Conservation (phyloP, 2,888 invertebrate genomes). For the Amiota mariae region DNA sequence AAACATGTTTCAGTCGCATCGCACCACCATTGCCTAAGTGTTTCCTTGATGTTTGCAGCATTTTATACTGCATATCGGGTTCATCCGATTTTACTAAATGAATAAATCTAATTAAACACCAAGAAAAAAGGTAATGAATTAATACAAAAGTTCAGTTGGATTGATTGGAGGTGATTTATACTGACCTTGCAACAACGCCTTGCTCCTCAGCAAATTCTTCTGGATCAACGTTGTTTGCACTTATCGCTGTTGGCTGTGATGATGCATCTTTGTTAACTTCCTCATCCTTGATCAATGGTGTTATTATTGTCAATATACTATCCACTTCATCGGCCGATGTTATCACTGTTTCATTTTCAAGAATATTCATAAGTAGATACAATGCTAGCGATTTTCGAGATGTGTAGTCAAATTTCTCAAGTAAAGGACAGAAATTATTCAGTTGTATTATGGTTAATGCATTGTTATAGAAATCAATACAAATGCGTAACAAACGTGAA, state of each 20-base stretch:
- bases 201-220: conserved; percentile 99
- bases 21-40: conserved; percentile 93
- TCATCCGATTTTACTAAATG: conserved; percentile 87
- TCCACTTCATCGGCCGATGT: conserved; percentile 92
- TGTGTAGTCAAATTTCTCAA: conserved; percentile 90
- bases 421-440: conserved; percentile 88
- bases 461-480: conserved; percentile 95
- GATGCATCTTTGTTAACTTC: conserved; percentile 77
- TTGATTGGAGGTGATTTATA: not conserved
- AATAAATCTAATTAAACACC: conserved; percentile 77
- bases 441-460: conserved; percentile 89
- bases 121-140: not conserved
- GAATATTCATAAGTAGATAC: conserved; percentile 90
- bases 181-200: conserved; percentile 85
- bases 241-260: conserved; percentile 36
- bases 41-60: conserved; percentile 90
- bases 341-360: conserved; percentile 91
- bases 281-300: conserved; percentile 90
- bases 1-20: conserved; percentile 88
- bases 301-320: conserved; percentile 84
- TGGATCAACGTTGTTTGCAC: conserved; percentile 77
- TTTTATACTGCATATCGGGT: conserved; percentile 91
- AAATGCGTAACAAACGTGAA: conserved; percentile 92
- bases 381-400: conserved; percentile 90
- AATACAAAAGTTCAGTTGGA: not conserved